Base-by-base conservation (phyloP, 2,888 invertebrate genomes). In the Chironomus riparius region DNA sequence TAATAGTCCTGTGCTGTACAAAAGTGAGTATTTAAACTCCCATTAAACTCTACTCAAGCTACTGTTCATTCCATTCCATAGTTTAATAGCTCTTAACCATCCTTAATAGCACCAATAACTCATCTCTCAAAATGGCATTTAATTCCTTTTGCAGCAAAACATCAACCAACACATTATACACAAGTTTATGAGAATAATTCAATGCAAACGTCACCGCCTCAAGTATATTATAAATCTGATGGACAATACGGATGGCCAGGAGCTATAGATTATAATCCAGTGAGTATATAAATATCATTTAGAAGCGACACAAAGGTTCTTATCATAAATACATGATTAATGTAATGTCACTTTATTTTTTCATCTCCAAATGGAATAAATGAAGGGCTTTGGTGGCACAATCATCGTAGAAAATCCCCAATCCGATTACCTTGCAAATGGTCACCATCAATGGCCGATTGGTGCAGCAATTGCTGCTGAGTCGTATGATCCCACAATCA, bases 141-240 rank as follows among this genome's bases (percentile, higher is more conserved):
- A 21, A 68, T 68, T 68, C 22, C 65, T 12, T 10, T 83, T 68
- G 80, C 83, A 2, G 79, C 77, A 50, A 79, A 80, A 21, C 80
- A 82, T 68, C 83, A 81, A 68, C 7, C 78, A 62, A 62, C 77
- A 48, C 77, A 77, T 68, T 76, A 77, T 61, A 28, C 75, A 68
- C 77, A 77, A 62, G 28, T 82, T 13, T 80, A 82, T 75, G 84
- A 84, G 24, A 78, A 79, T 47, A 78, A 79, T 5, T 78, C 79
- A 12, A 78, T 80, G 2, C 81, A 81, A 68, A 68, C 77, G n/a
- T 79, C 81, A 15, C 78, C 81, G 13, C 71, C 81, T 10, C 76
- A 75, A 15, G 69, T 50, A 13, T 68, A 72, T 24, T 76, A 75
- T 38, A 78, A 78, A 22, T 47, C 76, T 48, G 77, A 77, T 28